Conservation (phyloP, 2,888 invertebrate genomes). For the Harmothoe impar region DNA sequence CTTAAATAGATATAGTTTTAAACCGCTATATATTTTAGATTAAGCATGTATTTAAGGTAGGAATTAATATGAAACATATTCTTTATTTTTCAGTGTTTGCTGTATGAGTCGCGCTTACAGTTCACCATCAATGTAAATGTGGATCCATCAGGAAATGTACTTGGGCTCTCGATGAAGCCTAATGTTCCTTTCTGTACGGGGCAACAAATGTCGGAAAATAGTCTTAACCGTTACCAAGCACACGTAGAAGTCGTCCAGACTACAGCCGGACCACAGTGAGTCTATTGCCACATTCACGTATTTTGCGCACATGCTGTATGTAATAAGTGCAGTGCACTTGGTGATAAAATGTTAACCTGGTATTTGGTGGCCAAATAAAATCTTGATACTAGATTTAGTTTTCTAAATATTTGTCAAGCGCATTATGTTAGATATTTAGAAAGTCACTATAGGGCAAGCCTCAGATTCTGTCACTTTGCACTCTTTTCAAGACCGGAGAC, state of each 20-base stretch:
- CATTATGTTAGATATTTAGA: no score
- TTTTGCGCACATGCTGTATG: neutral
- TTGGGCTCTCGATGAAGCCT: constrained; percentile 84
- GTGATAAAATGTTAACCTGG: no score
- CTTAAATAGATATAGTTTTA: no score
- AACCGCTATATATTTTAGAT: no score
- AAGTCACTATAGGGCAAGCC: no score
- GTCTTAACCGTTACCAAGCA: constrained; percentile 87
- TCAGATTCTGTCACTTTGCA: neutral
- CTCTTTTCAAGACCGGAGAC: constrained; percentile 91
- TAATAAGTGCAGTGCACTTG: no score
- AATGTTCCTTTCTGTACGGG: constrained; percentile 84
- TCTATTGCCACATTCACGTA: constrained; percentile 67
- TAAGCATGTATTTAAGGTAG: no score
- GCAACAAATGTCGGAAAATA: constrained; percentile 71
- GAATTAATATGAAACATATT: constrained; percentile 65
- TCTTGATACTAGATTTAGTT: no score
- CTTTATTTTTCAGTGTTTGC: constrained; percentile 86
- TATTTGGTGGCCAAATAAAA: no score
- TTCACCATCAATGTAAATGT: constrained; percentile 92
- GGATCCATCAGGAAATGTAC: constrained; percentile 90
- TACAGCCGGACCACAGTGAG: constrained; percentile 91
- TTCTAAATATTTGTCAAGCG: no score
- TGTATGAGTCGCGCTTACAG: constrained; percentile 90
- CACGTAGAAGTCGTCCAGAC: constrained; percentile 91